phyloP scores from a whole-genome alignment of 2,888 invertebrate species.

The Heliconius ismenius region DNA sequence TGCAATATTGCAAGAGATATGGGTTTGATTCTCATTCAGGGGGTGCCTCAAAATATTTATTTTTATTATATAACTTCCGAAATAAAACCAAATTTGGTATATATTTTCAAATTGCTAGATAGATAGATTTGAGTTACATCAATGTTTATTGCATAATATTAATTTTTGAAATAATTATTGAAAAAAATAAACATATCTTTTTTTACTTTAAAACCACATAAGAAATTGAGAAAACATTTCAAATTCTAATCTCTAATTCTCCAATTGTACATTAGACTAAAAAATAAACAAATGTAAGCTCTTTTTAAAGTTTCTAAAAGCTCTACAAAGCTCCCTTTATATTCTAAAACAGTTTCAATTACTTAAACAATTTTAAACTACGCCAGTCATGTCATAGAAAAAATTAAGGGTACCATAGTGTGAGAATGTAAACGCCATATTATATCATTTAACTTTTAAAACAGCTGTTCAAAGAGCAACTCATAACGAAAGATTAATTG shows the following conservation, averaged over 20 bases:
- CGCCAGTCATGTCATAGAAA: background rate
- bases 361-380: background rate
- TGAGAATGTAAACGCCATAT: conserved; percentile 30
- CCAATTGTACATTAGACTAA: background rate
- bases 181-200: no score
- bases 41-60: background rate
- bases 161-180: no score
- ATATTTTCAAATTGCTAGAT: background rate
- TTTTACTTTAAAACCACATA: no score
- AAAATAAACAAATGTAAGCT: background rate
- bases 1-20: background rate
- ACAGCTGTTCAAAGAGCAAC: conserved; percentile 50
- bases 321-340: background rate
- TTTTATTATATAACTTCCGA: background rate
- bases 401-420: conserved; percentile 7
- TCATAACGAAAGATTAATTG: conserved; percentile 58
- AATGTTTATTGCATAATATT: no score
- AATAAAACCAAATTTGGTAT: background rate
- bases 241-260: no score
- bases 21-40: background rate
- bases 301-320: background rate
- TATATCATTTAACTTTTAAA: conserved; percentile 42
- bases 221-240: no score
- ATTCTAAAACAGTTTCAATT: background rate
- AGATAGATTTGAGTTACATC: background rate